A percentile compares a stretch with the other conserved stretches of the same genome.
These are phyloP conservation scores for Dryocosmus kuriphilus DNA, from an alignment of 2,888 invertebrate species.

Conservation along the genomic window DNA sequence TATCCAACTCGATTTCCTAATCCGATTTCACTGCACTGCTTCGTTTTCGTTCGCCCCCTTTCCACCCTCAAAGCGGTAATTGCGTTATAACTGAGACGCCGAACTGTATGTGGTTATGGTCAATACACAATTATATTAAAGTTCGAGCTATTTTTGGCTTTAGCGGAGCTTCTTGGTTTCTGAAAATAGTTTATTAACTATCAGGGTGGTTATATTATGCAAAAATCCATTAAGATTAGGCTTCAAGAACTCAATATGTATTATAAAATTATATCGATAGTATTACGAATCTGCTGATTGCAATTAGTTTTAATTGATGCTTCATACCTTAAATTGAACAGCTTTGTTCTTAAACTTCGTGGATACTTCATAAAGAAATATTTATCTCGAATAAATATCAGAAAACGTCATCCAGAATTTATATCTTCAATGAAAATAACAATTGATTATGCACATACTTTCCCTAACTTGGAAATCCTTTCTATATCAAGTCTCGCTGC, in stretches of 20 bases:
- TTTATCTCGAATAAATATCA: not conserved
- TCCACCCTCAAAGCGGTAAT: slow-evolving; percentile 13
- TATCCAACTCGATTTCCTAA: slow-evolving; percentile 76
- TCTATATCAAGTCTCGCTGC: not conserved
- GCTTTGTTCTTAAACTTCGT: not conserved
- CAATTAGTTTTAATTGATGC: not conserved
- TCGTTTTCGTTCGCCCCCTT: slow-evolving; percentile 47
- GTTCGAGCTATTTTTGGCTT: slow-evolving; percentile 6
- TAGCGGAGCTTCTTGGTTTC: not conserved
- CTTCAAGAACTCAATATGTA: not conserved
- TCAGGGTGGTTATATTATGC: not conserved
- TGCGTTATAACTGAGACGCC: slow-evolving; percentile 33
- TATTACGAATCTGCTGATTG: not conserved
- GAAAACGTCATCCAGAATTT: too few relatives aligned
- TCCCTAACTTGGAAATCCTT: too few relatives aligned
- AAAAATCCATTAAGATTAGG: not conserved
- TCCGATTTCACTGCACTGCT: slow-evolving; percentile 70
- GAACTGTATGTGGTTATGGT: slow-evolving; percentile 12
- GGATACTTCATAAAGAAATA: not conserved
- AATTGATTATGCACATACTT: too few relatives aligned
- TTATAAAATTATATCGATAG: not conserved
- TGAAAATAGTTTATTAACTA: slow-evolving; percentile 12
- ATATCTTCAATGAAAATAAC: too few relatives aligned
- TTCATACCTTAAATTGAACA: too few relatives aligned
- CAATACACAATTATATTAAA: slow-evolving; percentile 25